Evolutionary conservation across 2,888 invertebrate species (phyloP).

Genomic region (Tenthredo scrophulariae): DNA sequence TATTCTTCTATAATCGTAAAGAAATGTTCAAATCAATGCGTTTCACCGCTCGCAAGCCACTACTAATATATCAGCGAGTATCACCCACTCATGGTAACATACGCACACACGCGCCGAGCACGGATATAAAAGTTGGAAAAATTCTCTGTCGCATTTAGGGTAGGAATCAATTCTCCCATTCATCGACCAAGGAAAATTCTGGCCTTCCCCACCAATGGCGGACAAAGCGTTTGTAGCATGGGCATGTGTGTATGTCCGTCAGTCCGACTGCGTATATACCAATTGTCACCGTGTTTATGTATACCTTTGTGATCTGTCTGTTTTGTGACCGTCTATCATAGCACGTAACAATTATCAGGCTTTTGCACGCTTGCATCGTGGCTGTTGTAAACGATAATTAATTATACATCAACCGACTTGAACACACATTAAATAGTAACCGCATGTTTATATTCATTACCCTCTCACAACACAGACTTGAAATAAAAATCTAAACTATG

Average conservation of each 20-base stretch:
- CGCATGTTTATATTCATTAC: slow-evolving; percentile 40
- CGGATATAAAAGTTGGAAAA: slow-evolving; percentile 9
- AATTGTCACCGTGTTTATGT: slow-evolving; percentile 28
- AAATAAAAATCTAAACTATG: neutral
- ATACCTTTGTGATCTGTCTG: slow-evolving; percentile 43
- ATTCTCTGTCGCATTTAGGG: slow-evolving; percentile 43
- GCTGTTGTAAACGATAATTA: slow-evolving; percentile 37
- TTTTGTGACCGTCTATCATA: slow-evolving; percentile 44
- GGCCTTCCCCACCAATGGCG: slow-evolving; percentile 48
- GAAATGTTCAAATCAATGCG: neutral
- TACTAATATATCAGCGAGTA: neutral
- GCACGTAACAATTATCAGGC: slow-evolving; percentile 57
- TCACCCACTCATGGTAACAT: slow-evolving; percentile 26
- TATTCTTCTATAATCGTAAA: neutral
- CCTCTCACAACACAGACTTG: neutral
- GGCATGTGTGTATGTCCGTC: slow-evolving; percentile 70
- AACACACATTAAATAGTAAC: neutral
- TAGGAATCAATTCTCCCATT: slow-evolving; percentile 51
- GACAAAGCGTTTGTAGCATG: slow-evolving; percentile 70
- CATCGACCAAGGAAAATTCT: slow-evolving; percentile 49
- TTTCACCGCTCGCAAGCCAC: neutral
- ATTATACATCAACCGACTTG: neutral
- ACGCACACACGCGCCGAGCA: slow-evolving; percentile 36
- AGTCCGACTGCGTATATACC: slow-evolving; percentile 42
- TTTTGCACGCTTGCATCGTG: slow-evolving; percentile 51